phyloP scores from a whole-genome alignment of 2,797 vertebrate species.

The Meda fulgida region DNA sequence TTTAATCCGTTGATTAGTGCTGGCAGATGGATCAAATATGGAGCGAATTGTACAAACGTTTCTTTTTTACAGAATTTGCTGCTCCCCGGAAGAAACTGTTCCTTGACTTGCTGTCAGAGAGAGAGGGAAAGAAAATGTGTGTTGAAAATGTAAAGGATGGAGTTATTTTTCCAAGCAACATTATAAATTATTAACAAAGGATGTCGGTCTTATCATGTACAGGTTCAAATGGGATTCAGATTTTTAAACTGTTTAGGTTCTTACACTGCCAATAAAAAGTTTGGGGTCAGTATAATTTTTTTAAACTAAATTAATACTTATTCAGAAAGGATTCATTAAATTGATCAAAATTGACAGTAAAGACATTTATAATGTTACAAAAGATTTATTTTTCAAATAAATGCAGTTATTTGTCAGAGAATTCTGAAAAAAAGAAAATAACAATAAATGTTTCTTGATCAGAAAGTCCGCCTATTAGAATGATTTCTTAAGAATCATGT shows the following conservation, averaged over 20 bases:
- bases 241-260: not conserved
- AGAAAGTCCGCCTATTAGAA: not conserved
- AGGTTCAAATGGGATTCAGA: not conserved
- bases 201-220: not conserved
- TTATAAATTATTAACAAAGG: not conserved
- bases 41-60: not conserved
- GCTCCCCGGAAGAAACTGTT: not conserved
- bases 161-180: not conserved
- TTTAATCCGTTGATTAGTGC: constrained; percentile 43
- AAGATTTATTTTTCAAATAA: not conserved
- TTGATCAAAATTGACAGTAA: not conserved
- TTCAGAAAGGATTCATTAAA: not conserved
- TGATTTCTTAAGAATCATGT: not conserved
- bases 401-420: not conserved
- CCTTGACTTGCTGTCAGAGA: not conserved
- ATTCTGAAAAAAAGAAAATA: not conserved
- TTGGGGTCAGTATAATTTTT: not conserved
- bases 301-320: not conserved
- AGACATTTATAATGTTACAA: not conserved
- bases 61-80: not conserved
- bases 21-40: constrained; percentile 39
- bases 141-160: not conserved
- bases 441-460: not conserved
- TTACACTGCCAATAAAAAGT: not conserved
- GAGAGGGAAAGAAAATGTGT: not conserved